Percentiles rank a stretch among this genome's conserved stretches.
phyloP scores from a whole-genome alignment of 2,888 invertebrate genomes.

The Acanthosepion pharaonis region DNA sequence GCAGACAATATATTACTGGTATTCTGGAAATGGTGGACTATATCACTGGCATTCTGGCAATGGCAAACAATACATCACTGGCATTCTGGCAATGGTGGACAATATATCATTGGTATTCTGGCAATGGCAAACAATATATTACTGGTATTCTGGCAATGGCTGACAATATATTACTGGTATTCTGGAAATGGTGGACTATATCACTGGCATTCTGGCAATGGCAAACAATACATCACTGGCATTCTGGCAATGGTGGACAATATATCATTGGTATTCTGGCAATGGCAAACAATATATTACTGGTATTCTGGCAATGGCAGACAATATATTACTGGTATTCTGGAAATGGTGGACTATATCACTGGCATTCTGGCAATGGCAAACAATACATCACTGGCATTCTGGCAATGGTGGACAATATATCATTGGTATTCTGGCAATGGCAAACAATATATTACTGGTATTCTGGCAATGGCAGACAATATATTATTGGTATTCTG shows the following conservation, averaged over 20 bases:
- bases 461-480: background rate
- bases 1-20: too few relatives aligned
- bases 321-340: background rate
- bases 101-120: too few relatives aligned
- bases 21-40: background rate
- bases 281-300: background rate
- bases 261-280: too few relatives aligned
- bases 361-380: too few relatives aligned
- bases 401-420: background rate
- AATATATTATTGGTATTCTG: background rate
- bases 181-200: background rate
- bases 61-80: too few relatives aligned
- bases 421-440: background rate
- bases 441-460: too few relatives aligned
- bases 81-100: background rate
- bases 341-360: background rate
- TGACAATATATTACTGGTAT: too few relatives aligned
- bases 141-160: too few relatives aligned
- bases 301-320: too few relatives aligned
- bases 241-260: background rate
- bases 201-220: background rate
- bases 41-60: background rate
- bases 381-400: background rate
- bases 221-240: too few relatives aligned
- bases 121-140: background rate